Evolutionary conservation across 2,113 vertebrate species (phyloP), one percentile per base, ranked within the genome.

Genomic region (Telmatochromis sp.): DNA sequence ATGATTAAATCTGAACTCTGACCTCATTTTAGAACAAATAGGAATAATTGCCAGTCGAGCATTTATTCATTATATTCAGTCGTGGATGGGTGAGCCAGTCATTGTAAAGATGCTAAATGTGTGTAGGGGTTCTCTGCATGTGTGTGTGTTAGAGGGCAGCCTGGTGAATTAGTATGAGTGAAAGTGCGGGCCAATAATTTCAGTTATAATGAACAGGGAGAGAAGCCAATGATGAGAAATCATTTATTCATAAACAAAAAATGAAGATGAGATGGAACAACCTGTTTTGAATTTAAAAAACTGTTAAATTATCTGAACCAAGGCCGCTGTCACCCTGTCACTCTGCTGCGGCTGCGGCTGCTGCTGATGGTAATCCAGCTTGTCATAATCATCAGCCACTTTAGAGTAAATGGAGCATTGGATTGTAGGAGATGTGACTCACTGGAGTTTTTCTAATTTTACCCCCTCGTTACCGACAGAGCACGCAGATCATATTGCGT

Each of bases 201-300:
- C 37, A 58, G 65, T 68, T 84, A 47, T 88, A 94, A 93, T 91
- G 92, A 92, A 88, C 33, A 82, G 82, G 53, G 90, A 90, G 47
- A 82, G 81, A 85, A 88, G 88, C 85, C 83, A 90, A 75, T 88
- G 93, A 94, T 91, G 88, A 87, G 88, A 87, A 93, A 89, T 91
- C 33, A 89, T 93, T 92, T 91, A 93, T 90, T 93, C 90, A 91
- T 91, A 93, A 94, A 93, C 88, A 92, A 92, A 91, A 78, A 89
- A 54, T 81, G 49, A 57, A 40, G 35, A 88, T 86, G 92, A 89
- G 83, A 91, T 86, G 75, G 51, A 91, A 90, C 82, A 88, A 91
- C 89, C 88, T 91, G 87, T 88, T 91, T 86, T 80, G 83, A 91
- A 95, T 92, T 88, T 51, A 83, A 86, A 88, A 92, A 88, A 26